phyloP scores from a whole-genome alignment of 2,888 invertebrate species.

The Chorisops tibialis region DNA sequence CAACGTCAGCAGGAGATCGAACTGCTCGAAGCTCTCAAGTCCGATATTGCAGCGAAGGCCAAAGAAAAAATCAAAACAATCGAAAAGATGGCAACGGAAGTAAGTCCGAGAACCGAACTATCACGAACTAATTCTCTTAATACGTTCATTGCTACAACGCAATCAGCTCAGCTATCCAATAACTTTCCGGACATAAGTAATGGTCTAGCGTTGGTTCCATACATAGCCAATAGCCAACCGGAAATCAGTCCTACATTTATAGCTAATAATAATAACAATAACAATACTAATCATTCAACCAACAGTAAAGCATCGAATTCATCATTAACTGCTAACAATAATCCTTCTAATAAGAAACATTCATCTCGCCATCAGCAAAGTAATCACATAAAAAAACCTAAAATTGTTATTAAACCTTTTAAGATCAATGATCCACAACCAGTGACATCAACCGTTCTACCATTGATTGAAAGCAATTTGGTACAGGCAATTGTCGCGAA shows the following conservation, averaged over 20 bases:
- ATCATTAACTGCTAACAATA: conserved; percentile 38
- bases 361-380: conserved; percentile 10
- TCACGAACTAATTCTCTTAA: conserved; percentile 48
- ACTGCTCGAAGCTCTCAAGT: conserved; percentile 63
- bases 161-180: conserved; percentile 38
- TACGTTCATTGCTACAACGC: conserved; percentile 51
- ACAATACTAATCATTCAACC: background rate
- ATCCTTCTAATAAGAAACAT: conserved; percentile 4
- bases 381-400: conserved; percentile 42
- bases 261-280: conserved; percentile 23
- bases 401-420: conserved; percentile 53
- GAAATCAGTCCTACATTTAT: conserved; percentile 41
- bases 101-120: conserved; percentile 34
- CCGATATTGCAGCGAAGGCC: conserved; percentile 67
- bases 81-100: conserved; percentile 53
- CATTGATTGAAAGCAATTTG: conserved; percentile 47
- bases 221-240: conserved; percentile 42
- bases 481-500: conserved; percentile 50
- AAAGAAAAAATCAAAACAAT: conserved; percentile 59
- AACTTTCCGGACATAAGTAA: conserved; percentile 21
- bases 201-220: conserved; percentile 7
- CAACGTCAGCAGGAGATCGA: conserved; percentile 66
- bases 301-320: conserved; percentile 34
- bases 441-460: conserved; percentile 47
- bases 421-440: conserved; percentile 52